These are phyloP conservation scores for Spilosoma lubricipeda DNA, from an alignment of 2,888 invertebrate species.

Conservation along the genomic window DNA sequence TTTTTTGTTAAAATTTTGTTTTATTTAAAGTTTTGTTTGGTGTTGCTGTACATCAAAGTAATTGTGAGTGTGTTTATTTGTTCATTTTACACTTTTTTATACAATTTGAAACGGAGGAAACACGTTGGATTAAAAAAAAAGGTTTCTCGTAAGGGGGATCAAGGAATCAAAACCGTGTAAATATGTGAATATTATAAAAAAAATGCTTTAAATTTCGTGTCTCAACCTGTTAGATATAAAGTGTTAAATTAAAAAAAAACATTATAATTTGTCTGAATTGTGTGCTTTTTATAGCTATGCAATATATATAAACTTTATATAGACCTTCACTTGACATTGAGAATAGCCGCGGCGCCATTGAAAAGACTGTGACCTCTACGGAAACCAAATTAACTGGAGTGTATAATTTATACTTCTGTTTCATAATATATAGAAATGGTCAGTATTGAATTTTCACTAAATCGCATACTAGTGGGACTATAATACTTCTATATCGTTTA, in stretches of 20 bases:
- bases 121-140: too few relatives aligned
- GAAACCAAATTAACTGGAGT: background rate
- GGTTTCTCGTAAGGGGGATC: too few relatives aligned
- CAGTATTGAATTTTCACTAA: background rate
- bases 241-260: background rate
- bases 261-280: background rate
- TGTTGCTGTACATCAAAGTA: too few relatives aligned
- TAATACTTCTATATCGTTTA: background rate
- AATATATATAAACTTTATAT: background rate
- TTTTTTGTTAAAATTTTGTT: too few relatives aligned
- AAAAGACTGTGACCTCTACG: background rate
- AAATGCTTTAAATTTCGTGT: background rate
- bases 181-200: too few relatives aligned
- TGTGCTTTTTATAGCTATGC: background rate
- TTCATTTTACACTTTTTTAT: too few relatives aligned
- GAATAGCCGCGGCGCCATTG: background rate
- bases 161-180: too few relatives aligned
- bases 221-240: background rate
- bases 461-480: too few relatives aligned
- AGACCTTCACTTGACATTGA: slow-evolving; percentile 4
- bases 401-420: background rate
- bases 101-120: too few relatives aligned
- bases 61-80: too few relatives aligned
- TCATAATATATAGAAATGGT: background rate
- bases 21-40: too few relatives aligned